These are phyloP conservation scores for Caerostris darwini DNA, from an alignment of 1,140 invertebrate species.

Conservation along the genomic window DNA sequence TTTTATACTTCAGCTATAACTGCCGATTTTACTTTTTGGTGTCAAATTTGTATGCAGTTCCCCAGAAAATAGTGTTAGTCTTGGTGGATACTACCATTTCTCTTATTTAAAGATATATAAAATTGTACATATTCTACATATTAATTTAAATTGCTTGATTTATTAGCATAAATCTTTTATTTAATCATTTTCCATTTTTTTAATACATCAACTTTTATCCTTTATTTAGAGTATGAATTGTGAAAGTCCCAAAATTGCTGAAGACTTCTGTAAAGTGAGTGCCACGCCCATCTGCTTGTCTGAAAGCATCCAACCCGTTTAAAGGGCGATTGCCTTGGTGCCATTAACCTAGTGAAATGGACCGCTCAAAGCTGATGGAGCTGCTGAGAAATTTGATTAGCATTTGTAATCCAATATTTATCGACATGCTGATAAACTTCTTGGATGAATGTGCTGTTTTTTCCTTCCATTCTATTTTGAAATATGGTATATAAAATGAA, in stretches of 20 bases:
- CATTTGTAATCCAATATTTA: constrained; percentile 24
- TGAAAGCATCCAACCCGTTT: constrained; percentile 51
- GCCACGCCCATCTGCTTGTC: constrained; percentile 50
- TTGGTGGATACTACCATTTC: too few relatives aligned
- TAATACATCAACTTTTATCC: background rate
- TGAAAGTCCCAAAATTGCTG: constrained; percentile 56
- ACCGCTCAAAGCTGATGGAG: background rate
- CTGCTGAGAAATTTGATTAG: background rate
- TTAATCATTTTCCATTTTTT: too few relatives aligned
- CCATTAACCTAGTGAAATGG: background rate
- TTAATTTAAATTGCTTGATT: too few relatives aligned
- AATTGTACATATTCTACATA: too few relatives aligned
- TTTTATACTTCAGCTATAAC: too few relatives aligned
- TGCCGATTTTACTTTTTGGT: too few relatives aligned
- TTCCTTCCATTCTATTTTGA: constrained; percentile 5
- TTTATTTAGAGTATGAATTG: constrained; percentile 52
- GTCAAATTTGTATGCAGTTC: too few relatives aligned
- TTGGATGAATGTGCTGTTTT: background rate
- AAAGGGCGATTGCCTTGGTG: background rate
- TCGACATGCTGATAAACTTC: constrained; percentile 9
- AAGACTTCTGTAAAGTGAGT: constrained; percentile 69
- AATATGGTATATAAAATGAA: background rate
- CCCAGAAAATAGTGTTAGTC: too few relatives aligned
- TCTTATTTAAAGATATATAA: too few relatives aligned
- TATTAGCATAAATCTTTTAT: too few relatives aligned